A percentile compares a stretch with the other conserved stretches of the same genome.
These are phyloP conservation scores for Heterotilapia buettikoferi DNA, from an alignment of 2,113 vertebrate species.

Conservation along the genomic window DNA sequence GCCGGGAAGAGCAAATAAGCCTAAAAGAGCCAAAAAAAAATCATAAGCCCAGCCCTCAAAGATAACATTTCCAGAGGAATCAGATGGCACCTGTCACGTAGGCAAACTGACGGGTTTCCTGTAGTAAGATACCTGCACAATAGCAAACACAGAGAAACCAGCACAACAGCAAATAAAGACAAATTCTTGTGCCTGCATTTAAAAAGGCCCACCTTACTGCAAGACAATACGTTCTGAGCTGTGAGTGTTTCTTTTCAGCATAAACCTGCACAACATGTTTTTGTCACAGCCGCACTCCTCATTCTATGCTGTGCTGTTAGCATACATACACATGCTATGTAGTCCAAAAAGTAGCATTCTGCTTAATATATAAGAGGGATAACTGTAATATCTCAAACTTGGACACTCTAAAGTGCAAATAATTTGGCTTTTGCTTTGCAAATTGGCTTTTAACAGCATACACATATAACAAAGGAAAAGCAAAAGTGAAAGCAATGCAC, in stretches of 20 bases:
- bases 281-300: background rate
- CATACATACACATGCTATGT: background rate
- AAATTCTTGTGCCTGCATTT: background rate
- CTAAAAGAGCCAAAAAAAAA: constrained; percentile 6
- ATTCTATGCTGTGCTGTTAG: background rate
- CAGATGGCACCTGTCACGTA: constrained; percentile 36
- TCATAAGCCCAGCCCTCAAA: constrained; percentile 8
- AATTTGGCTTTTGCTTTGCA: background rate
- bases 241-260: background rate
- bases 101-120: constrained; percentile 30
- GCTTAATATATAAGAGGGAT: background rate
- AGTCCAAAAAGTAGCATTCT: background rate
- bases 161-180: constrained; percentile 28
- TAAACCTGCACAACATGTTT: background rate
- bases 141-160: constrained; percentile 7
- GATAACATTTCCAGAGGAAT: constrained; percentile 36
- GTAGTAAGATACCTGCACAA: constrained; percentile 23
- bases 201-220: background rate
- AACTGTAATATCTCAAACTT: background rate
- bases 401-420: background rate
- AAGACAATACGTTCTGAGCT: background rate
- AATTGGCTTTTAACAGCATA: background rate
- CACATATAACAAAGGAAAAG: background rate
- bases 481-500: background rate
- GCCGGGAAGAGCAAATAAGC: constrained; percentile 43